Conservation (phyloP, 1,140 invertebrate genomes). For the Pseudomyrmex pallidus region DNA sequence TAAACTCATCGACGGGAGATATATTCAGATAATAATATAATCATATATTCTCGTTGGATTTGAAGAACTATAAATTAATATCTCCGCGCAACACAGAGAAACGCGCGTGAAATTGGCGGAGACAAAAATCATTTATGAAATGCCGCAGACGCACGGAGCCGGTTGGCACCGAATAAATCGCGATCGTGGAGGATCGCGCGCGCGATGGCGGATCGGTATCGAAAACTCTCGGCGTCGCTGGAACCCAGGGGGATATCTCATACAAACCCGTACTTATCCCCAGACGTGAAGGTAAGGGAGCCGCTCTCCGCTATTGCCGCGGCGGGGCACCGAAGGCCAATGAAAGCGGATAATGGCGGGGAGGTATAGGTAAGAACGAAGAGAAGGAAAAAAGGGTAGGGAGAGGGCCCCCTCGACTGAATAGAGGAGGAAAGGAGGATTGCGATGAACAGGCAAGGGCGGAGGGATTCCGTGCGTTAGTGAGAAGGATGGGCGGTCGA, state of each 20-base stretch:
- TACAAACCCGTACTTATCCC: slow-evolving; percentile 64
- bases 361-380: slow-evolving; percentile 71
- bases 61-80: no score
- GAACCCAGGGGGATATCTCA: slow-evolving; percentile 45
- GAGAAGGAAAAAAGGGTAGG: slow-evolving; percentile 65
- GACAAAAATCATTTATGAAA: slow-evolving; percentile 41
- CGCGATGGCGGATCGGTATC: slow-evolving; percentile 54
- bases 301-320: slow-evolving; percentile 63
- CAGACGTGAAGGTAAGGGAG: slow-evolving; percentile 44
- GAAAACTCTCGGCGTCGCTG: slow-evolving; percentile 55
- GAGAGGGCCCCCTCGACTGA: slow-evolving; percentile 56
- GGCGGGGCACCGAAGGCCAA: slow-evolving; percentile 77
- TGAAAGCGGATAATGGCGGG: slow-evolving; percentile 77
- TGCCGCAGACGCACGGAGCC: not conserved
- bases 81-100: no score
- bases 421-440: slow-evolving; percentile 64
- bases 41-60: no score
- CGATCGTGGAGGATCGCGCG: slow-evolving; percentile 47
- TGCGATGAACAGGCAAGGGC: slow-evolving; percentile 46
- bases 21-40: no score
- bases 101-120: no score
- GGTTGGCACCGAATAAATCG: slow-evolving; percentile 58
- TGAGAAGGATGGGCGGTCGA: slow-evolving; percentile 67
- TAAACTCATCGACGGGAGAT: no score
- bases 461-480: slow-evolving; percentile 59